These are phyloP conservation scores for Drosophila demipolita DNA, from an alignment of 2,888 invertebrate species.

Conservation along the genomic window DNA sequence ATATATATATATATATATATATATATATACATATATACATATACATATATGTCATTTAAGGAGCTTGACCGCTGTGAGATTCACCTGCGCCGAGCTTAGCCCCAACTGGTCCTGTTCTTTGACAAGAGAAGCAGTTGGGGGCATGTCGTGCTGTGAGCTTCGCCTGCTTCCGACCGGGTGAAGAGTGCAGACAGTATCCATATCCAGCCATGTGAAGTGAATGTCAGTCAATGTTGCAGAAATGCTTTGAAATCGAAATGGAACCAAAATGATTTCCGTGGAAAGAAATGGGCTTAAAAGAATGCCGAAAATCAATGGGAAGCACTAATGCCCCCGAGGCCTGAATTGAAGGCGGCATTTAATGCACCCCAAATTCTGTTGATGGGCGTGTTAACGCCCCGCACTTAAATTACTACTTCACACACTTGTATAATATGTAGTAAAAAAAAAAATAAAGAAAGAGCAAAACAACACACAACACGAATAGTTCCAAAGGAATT, in stretches of 20 bases:
- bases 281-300: constrained; percentile 63
- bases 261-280: constrained; percentile 44
- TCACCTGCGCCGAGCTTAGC: constrained; percentile 36
- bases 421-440: constrained; percentile 79
- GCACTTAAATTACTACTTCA: constrained; percentile 80
- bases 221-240: constrained; percentile 52
- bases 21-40: too few species aligned
- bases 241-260: constrained; percentile 48
- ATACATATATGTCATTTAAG: constrained; percentile 16
- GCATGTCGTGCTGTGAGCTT: constrained; percentile 37
- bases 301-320: constrained; percentile 73
- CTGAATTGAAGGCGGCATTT: constrained; percentile 56
- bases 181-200: constrained; percentile 19
- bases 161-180: constrained; percentile 31
- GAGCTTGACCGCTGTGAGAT: constrained; percentile 43
- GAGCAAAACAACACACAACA: constrained; percentile 34
- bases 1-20: too few species aligned
- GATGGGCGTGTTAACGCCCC: constrained; percentile 69
- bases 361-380: constrained; percentile 67
- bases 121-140: not conserved
- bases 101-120: too few species aligned
- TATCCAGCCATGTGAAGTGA: constrained; percentile 34
- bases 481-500: constrained; percentile 58
- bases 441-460: constrained; percentile 31
- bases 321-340: constrained; percentile 25